Conservation (phyloP, 2,888 invertebrate species). For the Dicycla oo region DNA sequence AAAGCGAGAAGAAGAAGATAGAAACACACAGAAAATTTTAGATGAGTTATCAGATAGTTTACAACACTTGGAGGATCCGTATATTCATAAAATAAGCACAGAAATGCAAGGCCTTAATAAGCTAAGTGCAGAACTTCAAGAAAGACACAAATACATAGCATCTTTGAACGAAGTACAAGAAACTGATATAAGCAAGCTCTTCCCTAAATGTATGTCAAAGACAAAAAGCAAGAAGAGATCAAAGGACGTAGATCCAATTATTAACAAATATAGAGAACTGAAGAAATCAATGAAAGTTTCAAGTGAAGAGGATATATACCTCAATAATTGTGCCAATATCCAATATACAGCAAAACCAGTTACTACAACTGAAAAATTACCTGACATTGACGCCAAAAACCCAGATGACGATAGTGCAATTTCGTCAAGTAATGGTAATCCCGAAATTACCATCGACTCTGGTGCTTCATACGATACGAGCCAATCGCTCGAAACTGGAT, state of each 20-base stretch:
- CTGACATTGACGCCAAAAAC: conserved; percentile 84
- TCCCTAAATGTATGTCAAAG: conserved; percentile 87
- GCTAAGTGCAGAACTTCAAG: conserved; percentile 90
- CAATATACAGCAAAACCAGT: conserved; percentile 81
- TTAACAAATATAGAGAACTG: conserved; percentile 87
- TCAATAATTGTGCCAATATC: conserved; percentile 87
- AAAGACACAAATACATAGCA: conserved; percentile 90
- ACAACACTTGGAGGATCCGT: conserved; percentile 91
- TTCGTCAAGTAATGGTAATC: conserved; percentile 87
- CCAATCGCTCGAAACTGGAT: conserved; percentile 88
- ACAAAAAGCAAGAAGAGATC: conserved; percentile 88
- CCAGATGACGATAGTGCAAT: conserved; percentile 88
- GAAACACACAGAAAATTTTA: conserved; percentile 87
- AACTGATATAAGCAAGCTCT: conserved; percentile 85
- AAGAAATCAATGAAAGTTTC: conserved; percentile 87
- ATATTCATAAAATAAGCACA: conserved; percentile 90
- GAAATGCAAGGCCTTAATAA: conserved; percentile 91
- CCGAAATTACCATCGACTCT: conserved; percentile 88
- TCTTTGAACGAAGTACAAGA: conserved; percentile 89
- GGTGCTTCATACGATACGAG: conserved; percentile 85
- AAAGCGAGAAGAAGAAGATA: conserved; percentile 87
- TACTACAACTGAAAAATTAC: conserved; percentile 79
- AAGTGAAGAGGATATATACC: conserved; percentile 84
- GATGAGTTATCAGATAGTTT: conserved; percentile 88
- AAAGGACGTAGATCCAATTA: conserved; percentile 87